A percentile compares a stretch with the other conserved stretches of the same genome.
These are phyloP conservation scores for Proterorhinus semilunaris DNA, from an alignment of 2,113 vertebrate genomes.

Conservation along the genomic window DNA sequence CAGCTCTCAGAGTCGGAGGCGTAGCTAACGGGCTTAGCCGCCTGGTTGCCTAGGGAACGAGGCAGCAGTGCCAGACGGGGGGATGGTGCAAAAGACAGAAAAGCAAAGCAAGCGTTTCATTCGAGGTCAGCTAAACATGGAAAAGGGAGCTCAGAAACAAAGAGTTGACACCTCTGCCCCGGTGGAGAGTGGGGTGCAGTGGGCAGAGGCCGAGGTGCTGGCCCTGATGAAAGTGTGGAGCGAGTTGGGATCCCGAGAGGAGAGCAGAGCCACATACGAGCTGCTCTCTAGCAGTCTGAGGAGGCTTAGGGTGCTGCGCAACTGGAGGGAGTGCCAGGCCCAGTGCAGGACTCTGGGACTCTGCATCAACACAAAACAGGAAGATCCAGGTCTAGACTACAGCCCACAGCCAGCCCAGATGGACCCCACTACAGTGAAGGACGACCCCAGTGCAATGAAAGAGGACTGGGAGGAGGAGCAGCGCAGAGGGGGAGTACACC, in stretches of 20 bases:
- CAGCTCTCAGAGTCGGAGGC: slow-evolving; percentile 81
- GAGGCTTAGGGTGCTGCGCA: slow-evolving; percentile 83
- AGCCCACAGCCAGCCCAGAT: slow-evolving; percentile 78
- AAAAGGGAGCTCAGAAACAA: slow-evolving; percentile 82
- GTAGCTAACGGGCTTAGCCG: slow-evolving; percentile 87
- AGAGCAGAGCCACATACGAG: slow-evolving; percentile 88
- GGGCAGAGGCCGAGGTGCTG: slow-evolving; percentile 82
- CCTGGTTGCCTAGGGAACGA: slow-evolving; percentile 95
- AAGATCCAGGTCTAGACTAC: slow-evolving; percentile 74
- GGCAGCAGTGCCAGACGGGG: slow-evolving; percentile 84
- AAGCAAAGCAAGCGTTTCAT: slow-evolving; percentile 84
- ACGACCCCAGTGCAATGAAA: slow-evolving; percentile 59
- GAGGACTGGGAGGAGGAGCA: slow-evolving; percentile 68
- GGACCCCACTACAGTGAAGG: slow-evolving; percentile 66
- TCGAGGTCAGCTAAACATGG: slow-evolving; percentile 89
- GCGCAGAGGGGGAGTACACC: slow-evolving; percentile 43
- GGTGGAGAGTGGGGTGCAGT: slow-evolving; percentile 50
- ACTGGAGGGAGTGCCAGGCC: slow-evolving; percentile 87
- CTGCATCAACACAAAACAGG: slow-evolving; percentile 74
- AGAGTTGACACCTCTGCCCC: slow-evolving; percentile 68
- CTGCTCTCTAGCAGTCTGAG: slow-evolving; percentile 87
- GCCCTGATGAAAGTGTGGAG: slow-evolving; percentile 87
- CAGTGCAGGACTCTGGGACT: slow-evolving; percentile 89
- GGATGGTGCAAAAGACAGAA: slow-evolving; percentile 58
- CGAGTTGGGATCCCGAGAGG: slow-evolving; percentile 83